Base-by-base conservation (phyloP, 2,113 vertebrate genomes). In the Peromyscus leucopus region DNA sequence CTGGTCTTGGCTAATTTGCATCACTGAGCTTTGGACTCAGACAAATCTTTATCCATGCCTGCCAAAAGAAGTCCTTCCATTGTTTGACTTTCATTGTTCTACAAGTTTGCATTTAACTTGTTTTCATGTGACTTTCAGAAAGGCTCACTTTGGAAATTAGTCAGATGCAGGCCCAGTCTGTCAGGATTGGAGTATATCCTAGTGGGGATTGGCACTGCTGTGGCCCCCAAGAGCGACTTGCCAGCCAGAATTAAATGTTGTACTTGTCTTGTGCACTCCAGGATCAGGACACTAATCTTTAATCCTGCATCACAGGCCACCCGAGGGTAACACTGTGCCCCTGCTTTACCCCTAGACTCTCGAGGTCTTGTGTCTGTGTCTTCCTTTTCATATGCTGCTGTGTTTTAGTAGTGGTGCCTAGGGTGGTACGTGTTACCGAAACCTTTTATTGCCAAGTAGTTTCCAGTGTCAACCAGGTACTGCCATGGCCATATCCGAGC, bases 231-330 rank as follows among this genome's bases (percentile, higher is more conserved):
- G 74, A 79, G 79, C 80, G 79, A 90, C 84, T 90, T 67, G 67
- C 74, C 12, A 59, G 48, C 63, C 90, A 89, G 69, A 92, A 75
- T 75, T 65, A n/a, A 19, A 42, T 48, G 61, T 67, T 2, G 17
- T 90, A 63, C 94, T 96, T 94, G 51, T 87, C 89, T 93, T 89
- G 65, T 97, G 69, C 74, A 72, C 67, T 95, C 83, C 95, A 87
- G 72, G 86, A 86, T 96, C 51, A 93, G 39, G 82, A 94, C 28
- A 59, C 74, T 95, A 74, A 96, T 93, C 94, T 87, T 82, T 95
- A 96, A 96, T 95, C 96, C 89, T 91, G 82, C 89, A 90, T 95
- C 92, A 83, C 31, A 96, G 79, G 84, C 71, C 85, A 55, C 80
- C 94, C 82, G 28, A 92, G 85, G 80, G 63, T 76, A 90, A 69